phyloP scores from a whole-genome alignment of 2,113 vertebrate genomes.

The Microcebus murinus region DNA sequence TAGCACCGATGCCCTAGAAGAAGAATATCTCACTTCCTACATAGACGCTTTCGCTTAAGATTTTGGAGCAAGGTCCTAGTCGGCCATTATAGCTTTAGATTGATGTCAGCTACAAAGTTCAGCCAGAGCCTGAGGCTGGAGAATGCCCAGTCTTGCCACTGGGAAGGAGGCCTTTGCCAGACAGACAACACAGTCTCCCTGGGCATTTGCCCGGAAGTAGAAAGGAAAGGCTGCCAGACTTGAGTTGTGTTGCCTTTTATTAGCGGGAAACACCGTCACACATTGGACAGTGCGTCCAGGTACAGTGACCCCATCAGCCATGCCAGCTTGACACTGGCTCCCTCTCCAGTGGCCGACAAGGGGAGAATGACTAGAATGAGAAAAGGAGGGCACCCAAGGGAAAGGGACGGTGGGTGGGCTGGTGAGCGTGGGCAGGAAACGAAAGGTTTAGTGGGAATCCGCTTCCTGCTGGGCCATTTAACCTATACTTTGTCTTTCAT shows the following conservation, averaged over 20 bases:
- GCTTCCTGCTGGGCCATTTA: background rate
- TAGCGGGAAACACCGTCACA: background rate
- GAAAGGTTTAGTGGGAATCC: background rate
- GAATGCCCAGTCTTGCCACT: background rate
- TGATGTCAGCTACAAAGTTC: background rate
- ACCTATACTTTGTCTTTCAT: background rate
- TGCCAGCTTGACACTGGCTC: background rate
- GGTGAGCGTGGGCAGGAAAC: background rate
- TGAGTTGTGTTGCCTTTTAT: background rate
- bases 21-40: background rate
- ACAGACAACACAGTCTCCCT: background rate
- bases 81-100: background rate
- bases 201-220: background rate
- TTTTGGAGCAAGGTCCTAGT: background rate
- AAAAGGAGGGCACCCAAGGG: background rate
- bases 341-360: background rate
- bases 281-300: background rate
- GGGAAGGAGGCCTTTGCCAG: background rate
- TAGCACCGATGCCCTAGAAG: background rate
- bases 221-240: background rate
- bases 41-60: background rate
- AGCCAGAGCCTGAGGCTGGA: background rate
- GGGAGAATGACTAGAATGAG: background rate
- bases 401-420: accelerated
- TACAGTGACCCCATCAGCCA: background rate